Evolutionary conservation across 2,113 vertebrate species (phyloP).

Genomic region (Brachionichthys hirsutus): DNA sequence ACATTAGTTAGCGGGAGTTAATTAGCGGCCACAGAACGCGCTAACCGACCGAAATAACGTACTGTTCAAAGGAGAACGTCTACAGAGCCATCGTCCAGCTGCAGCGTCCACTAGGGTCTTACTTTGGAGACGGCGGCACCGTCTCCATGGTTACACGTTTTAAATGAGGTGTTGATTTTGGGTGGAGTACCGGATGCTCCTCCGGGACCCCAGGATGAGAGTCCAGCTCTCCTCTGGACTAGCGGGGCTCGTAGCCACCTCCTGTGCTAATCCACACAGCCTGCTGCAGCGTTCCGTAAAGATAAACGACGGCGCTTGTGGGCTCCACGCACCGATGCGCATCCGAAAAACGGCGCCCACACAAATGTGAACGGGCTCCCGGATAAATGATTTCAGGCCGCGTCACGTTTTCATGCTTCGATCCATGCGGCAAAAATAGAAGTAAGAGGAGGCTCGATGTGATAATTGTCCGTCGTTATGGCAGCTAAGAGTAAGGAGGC

Average conservation of each 20-base stretch:
- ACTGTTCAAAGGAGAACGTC: no score
- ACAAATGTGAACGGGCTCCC: not conserved
- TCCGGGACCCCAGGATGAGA: no score
- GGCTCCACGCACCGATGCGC: conserved; percentile 5
- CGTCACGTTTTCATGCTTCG: not conserved
- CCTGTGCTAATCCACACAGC: conserved; percentile 23
- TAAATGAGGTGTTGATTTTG: no score
- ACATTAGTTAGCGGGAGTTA: not conserved
- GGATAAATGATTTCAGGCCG: no score
- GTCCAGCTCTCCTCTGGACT: conserved; percentile 1
- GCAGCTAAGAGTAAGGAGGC: conserved; percentile 20
- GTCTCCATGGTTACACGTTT: no score
- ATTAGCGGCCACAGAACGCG: not conserved
- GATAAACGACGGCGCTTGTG: conserved; percentile 10
- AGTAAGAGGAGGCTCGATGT: conserved; percentile 6
- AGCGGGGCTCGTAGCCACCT: conserved; percentile 26
- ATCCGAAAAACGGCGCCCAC: conserved; percentile 7
- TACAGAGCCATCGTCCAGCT: not conserved
- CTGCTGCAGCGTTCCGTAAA: conserved; percentile 14
- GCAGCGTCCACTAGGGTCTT: no score
- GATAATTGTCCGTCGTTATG: conserved; percentile 40
- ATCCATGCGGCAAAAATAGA: no score
- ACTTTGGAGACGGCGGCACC: no score
- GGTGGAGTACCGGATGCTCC: no score
- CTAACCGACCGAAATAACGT: not conserved